Base-by-base conservation (phyloP, 2,113 vertebrate genomes). In the Poicephalus gulielmi region DNA sequence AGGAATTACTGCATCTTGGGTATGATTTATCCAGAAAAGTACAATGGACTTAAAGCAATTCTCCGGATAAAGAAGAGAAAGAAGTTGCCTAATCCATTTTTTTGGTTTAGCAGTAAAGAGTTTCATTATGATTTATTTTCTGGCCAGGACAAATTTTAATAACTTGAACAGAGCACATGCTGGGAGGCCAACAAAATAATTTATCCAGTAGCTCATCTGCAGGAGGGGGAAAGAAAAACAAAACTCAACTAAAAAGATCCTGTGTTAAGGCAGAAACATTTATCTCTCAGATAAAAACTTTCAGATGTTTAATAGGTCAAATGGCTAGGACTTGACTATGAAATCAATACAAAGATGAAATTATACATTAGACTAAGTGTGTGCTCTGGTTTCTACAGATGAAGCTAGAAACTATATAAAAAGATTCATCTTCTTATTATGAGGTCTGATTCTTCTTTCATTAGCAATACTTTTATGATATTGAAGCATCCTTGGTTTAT, bases 331-430 rank as follows among this genome's bases (percentile, higher is more conserved):
- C 35, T 60, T 60, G 66, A 41, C 1, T 59, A 30, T n/a, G 82
- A 68, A 96, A 96, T 97, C 94, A 91, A 92, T 90, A 44, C 12
- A 14, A 44, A 88, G 82, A 95, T 92, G 64, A 95, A 93, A 94
- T 90, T 64, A 88, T 86, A 55, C 71, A 60, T 96, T 88, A 80
- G 49, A 88, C 39, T 84, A 55, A 86, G 37, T 5, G 14, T 52
- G 62, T 53, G 33, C 33, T 52, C 67, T 75, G 39, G 13, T 28
- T 91, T n/a, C 91, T 86, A 53, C 69, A 89, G 35, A 82, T 77
- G 49, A 80, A 67, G 20, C 8, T 9, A 46, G 73, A 33, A 84
- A 59, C 24, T 22, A 2, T 64, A 69, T 24, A 39, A 66, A 71
- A 69, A 37, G 23, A 89, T 78, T 95, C 63, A 25, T 41, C 22